Conservation (phyloP, 1,140 invertebrate genomes). For the Procambarus virginalis region DNA sequence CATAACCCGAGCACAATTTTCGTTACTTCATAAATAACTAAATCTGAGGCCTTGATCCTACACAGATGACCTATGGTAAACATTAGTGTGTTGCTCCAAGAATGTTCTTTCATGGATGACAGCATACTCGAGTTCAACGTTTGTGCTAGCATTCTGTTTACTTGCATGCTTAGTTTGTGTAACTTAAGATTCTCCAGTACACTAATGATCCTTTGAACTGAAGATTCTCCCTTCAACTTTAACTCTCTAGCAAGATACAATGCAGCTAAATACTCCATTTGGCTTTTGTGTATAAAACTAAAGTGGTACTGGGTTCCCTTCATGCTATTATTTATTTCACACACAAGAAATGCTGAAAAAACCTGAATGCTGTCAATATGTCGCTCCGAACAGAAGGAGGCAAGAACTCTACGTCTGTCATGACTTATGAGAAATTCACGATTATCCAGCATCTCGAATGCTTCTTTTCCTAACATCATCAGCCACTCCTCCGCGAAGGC, state of each 20-base stretch:
- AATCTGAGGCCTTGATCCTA: not conserved
- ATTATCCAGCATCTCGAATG: slow-evolving; percentile 39
- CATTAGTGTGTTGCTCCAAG: slow-evolving; percentile 12
- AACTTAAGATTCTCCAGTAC: not conserved
- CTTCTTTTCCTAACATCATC: slow-evolving; percentile 5
- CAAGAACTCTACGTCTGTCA: not conserved
- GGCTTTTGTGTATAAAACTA: slow-evolving; percentile 55
- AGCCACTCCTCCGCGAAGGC: slow-evolving; percentile 35
- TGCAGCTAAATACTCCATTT: slow-evolving; percentile 53
- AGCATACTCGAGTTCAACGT: not conserved
- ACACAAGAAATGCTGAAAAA: slow-evolving; percentile 41
- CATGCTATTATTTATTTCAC: slow-evolving; percentile 27
- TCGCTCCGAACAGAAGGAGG: not conserved
- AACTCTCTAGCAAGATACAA: not conserved
- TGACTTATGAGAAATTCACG: slow-evolving; percentile 9
- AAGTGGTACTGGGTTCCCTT: slow-evolving; percentile 18
- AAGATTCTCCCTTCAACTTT: not conserved
- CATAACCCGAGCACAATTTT: not conserved
- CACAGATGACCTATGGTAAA: slow-evolving; percentile 42
- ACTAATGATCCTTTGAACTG: not conserved
- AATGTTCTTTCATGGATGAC: not conserved
- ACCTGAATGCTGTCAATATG: slow-evolving; percentile 36
- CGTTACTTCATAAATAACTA: not conserved
- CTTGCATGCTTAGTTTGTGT: no score
- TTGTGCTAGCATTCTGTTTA: not conserved